Evolutionary conservation across 1,140 invertebrate species (phyloP).

Genomic region (Brachionus koreanus): DNA sequence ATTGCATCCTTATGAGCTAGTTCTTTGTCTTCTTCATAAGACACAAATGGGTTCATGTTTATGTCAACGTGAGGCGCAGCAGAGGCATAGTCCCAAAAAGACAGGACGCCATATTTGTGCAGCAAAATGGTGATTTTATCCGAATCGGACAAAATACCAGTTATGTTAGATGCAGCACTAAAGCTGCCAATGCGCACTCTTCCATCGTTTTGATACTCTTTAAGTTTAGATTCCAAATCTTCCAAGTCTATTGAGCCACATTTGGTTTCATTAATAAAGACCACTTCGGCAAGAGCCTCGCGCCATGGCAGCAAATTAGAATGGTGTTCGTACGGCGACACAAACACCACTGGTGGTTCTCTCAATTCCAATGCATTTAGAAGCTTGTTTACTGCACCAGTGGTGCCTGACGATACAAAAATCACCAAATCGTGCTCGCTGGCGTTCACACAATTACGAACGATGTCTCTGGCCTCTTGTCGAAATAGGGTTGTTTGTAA

Average conservation of each 20-base stretch:
- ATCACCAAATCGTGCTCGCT: constrained; percentile 46
- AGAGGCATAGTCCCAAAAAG: constrained; percentile 82
- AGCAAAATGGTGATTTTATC: constrained; percentile 74
- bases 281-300: constrained; percentile 72
- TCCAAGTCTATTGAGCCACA: constrained; percentile 70
- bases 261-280: constrained; percentile 71
- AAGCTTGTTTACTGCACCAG: constrained; percentile 46
- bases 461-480: constrained; percentile 39
- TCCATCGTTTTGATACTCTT: constrained; percentile 37
- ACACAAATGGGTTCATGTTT: constrained; percentile 73
- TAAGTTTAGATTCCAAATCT: background rate
- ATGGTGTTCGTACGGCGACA: constrained; percentile 80
- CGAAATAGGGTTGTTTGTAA: constrained; percentile 35
- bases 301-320: constrained; percentile 78
- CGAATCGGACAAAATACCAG: constrained; percentile 79
- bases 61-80: constrained; percentile 75
- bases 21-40: constrained; percentile 53
- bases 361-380: constrained; percentile 45
- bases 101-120: constrained; percentile 75
- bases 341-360: constrained; percentile 60
- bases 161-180: constrained; percentile 79
- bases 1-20: constrained; percentile 79
- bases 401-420: constrained; percentile 45
- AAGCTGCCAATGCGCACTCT: constrained; percentile 72
- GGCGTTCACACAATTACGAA: constrained; percentile 45